Conservation (phyloP, 2,797 vertebrate genomes). For the Holocentrus rufus region DNA sequence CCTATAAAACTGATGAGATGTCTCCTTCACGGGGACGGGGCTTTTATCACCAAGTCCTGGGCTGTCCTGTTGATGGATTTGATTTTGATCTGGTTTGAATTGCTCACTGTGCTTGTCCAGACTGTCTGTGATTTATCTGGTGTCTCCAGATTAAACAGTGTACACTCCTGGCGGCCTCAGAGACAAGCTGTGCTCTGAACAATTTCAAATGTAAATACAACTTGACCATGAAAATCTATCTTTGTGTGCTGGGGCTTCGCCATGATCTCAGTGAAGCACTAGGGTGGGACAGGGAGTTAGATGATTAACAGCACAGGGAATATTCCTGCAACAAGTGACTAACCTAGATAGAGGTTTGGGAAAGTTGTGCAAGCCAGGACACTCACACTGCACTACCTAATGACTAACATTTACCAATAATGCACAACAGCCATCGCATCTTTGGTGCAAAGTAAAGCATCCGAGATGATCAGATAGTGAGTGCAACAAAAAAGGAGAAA, state of each 20-base stretch:
- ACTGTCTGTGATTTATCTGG: slow-evolving; percentile 68
- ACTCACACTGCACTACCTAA: neutral
- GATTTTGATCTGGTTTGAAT: slow-evolving; percentile 65
- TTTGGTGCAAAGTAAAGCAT: slow-evolving; percentile 18
- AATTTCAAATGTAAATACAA: slow-evolving; percentile 73
- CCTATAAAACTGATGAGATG: neutral
- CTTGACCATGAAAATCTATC: slow-evolving; percentile 67
- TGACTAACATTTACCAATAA: slow-evolving; percentile 7
- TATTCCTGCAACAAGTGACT: slow-evolving; percentile 32
- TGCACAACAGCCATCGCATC: slow-evolving; percentile 10
- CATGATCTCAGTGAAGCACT: slow-evolving; percentile 53
- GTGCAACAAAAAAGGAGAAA: neutral
- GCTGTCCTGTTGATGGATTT: slow-evolving; percentile 52
- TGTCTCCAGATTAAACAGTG: slow-evolving; percentile 68
- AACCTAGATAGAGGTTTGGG: slow-evolving; percentile 16
- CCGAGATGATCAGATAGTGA: slow-evolving; percentile 1
- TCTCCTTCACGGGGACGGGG: slow-evolving; percentile 13
- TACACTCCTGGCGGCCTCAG: slow-evolving; percentile 57
- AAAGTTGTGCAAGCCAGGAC: slow-evolving; percentile 30
- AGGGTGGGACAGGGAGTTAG: slow-evolving; percentile 38
- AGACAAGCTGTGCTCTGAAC: slow-evolving; percentile 63
- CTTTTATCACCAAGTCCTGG: slow-evolving; percentile 31
- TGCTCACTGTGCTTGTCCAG: slow-evolving; percentile 55
- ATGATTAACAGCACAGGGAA: slow-evolving; percentile 49
- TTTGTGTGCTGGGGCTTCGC: slow-evolving; percentile 47